Conservation (phyloP, 2,888 invertebrate species). For the Coelogynopora nodosa region DNA sequence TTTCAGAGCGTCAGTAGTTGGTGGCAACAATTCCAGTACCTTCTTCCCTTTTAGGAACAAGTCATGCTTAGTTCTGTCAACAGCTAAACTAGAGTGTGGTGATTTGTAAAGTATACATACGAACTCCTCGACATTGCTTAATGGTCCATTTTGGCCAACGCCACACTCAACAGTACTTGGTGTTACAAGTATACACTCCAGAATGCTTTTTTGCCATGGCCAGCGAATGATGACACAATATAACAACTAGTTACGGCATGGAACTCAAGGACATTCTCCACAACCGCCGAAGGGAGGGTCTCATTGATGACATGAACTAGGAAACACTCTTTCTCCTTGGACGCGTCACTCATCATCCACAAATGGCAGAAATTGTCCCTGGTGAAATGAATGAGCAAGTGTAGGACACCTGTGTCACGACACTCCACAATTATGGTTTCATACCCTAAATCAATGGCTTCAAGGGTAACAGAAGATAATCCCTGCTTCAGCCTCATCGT, state of each 20-base stretch:
- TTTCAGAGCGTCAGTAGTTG: constrained; percentile 42
- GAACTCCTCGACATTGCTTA: not conserved
- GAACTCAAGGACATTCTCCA: constrained; percentile 22
- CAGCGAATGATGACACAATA: constrained; percentile 43
- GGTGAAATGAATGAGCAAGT: constrained; percentile 16
- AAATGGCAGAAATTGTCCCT: too few relatives aligned
- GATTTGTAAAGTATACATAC: not conserved
- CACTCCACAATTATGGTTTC: constrained; percentile 9
- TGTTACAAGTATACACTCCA: constrained; percentile 40
- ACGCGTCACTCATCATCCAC: not conserved
- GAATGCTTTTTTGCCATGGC: constrained; percentile 42
- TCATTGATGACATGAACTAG: constrained; percentile 35
- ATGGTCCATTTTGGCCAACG: constrained; percentile 9
- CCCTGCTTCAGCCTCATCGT: not conserved
- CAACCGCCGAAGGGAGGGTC: constrained; percentile 34
- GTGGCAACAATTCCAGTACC: constrained; percentile 39
- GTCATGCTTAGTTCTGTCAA: not conserved
- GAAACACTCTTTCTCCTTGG: not conserved
- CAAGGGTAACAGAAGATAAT: not conserved
- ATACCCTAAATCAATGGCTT: constrained; percentile 13
- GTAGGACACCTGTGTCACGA: not conserved
- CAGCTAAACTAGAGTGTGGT: not conserved
- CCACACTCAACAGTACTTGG: constrained; percentile 39
- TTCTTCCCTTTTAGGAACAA: constrained; percentile 43
- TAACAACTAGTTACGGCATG: constrained; percentile 32